Percentiles rank a stretch among this genome's conserved stretches.
Evolutionary conservation across 2,888 invertebrate species (phyloP).

Genomic region (Hirtodrosophila histrioides): DNA sequence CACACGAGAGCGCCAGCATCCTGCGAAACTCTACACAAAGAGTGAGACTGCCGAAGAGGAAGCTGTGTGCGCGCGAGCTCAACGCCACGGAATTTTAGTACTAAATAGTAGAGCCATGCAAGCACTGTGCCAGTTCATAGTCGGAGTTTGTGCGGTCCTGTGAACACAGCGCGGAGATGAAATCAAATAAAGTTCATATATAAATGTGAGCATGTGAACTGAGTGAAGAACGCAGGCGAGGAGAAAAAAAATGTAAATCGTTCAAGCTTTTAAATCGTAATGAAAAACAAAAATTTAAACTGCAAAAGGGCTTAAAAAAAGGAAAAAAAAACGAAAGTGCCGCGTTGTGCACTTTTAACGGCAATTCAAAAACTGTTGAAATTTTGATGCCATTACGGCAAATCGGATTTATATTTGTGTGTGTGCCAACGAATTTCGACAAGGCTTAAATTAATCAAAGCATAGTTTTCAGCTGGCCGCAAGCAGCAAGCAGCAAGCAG

Average conservation of each 20-base stretch:
- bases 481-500: constrained; percentile 57
- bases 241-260: constrained; percentile 33
- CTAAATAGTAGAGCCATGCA: constrained; percentile 57
- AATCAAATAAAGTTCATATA: constrained; percentile 47
- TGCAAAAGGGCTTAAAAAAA: constrained; percentile 11
- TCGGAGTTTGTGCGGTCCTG: constrained; percentile 68
- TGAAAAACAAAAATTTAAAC: constrained; percentile 11
- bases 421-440: constrained; percentile 22
- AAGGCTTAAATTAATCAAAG: constrained; percentile 17
- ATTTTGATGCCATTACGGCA: constrained; percentile 12
- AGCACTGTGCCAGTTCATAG: constrained; percentile 57
- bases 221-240: constrained; percentile 22
- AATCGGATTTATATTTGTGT: constrained; percentile 32
- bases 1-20: constrained; percentile 47
- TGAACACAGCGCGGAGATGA: constrained; percentile 42
- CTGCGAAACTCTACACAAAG: constrained; percentile 60
- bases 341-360: constrained; percentile 13
- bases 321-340: constrained; percentile 19
- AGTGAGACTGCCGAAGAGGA: constrained; percentile 39
- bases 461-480: constrained; percentile 39
- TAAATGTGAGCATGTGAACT: constrained; percentile 44
- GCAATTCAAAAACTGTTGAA: constrained; percentile 15
- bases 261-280: constrained; percentile 5
- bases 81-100: constrained; percentile 47
- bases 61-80: constrained; percentile 35